phyloP scores from a whole-genome alignment of 1,140 invertebrate genomes.

The Camponotus pennsylvanicus region DNA sequence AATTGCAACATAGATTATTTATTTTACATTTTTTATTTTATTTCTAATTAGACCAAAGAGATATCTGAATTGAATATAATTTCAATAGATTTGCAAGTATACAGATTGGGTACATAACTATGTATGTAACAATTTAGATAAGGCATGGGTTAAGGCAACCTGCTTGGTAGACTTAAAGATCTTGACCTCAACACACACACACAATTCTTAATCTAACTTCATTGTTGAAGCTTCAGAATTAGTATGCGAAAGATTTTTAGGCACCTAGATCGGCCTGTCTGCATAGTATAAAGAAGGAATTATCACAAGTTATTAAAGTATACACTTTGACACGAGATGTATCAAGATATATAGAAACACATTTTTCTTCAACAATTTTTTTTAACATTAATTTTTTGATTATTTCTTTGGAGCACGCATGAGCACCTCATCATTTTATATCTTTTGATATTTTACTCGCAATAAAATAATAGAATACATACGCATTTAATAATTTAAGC shows the following conservation, averaged over 20 bases:
- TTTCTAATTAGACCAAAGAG: conserved; percentile 4
- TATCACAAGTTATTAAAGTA: conserved; percentile 47
- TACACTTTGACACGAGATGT: conserved; percentile 17
- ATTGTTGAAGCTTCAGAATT: conserved; percentile 46
- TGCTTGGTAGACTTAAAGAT: conserved; percentile 56
- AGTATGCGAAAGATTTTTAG: conserved; percentile 45
- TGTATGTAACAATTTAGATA: conserved; percentile 54
- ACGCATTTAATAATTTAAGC: background rate
- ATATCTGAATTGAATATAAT: conserved; percentile 34
- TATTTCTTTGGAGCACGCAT: conserved; percentile 2
- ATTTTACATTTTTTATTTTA: conserved; percentile 1
- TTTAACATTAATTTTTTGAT: conserved; percentile 43
- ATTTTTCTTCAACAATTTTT: background rate
- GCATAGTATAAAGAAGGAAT: conserved; percentile 41
- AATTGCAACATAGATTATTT: conserved; percentile 38
- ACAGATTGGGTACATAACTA: conserved; percentile 32
- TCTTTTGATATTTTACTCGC: conserved; percentile 31
- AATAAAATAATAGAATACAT: conserved; percentile 33
- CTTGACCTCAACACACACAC: conserved; percentile 20
- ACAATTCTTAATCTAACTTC: conserved; percentile 33
- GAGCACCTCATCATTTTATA: background rate
- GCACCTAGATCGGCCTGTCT: conserved; percentile 49
- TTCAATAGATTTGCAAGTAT: conserved; percentile 39
- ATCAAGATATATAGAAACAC: conserved; percentile 10
- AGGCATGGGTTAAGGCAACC: conserved; percentile 67